Conservation (phyloP, 2,113 vertebrate genomes). For the Accipiter cooperii region DNA sequence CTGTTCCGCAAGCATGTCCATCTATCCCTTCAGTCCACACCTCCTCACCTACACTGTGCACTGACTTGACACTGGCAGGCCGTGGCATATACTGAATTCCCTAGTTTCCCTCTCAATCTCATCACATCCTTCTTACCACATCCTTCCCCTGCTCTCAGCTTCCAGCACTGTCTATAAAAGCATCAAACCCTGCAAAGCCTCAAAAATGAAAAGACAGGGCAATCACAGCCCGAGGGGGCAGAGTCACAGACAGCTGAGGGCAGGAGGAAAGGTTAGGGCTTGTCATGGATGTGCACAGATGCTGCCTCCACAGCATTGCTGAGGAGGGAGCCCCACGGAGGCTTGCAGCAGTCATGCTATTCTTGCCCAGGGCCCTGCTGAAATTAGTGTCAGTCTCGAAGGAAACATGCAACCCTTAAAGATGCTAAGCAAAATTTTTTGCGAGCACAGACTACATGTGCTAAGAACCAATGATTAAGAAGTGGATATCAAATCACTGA, state of each 20-base stretch:
- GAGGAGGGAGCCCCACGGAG: background rate
- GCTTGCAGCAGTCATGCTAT: background rate
- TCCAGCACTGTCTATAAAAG: background rate
- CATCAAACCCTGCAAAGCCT: background rate
- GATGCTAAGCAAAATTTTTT: background rate
- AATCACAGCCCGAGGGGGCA: background rate
- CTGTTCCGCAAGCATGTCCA: background rate
- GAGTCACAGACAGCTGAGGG: background rate
- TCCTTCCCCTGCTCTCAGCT: background rate
- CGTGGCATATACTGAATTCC: background rate
- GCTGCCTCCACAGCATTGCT: background rate
- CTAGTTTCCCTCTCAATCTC: background rate
- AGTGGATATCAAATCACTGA: background rate
- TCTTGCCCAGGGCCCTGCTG: constrained; percentile 7
- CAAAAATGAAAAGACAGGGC: background rate
- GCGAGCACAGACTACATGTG: rapidly evolving
- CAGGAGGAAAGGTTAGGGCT: background rate
- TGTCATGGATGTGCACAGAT: background rate
- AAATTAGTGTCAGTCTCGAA: background rate
- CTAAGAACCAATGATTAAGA: background rate
- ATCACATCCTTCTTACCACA: background rate
- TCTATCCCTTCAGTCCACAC: background rate
- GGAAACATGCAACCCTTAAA: background rate
- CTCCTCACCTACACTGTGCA: background rate
- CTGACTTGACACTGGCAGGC: background rate